Conservation (phyloP, 2,888 invertebrate genomes). For the Conus canariensis region DNA sequence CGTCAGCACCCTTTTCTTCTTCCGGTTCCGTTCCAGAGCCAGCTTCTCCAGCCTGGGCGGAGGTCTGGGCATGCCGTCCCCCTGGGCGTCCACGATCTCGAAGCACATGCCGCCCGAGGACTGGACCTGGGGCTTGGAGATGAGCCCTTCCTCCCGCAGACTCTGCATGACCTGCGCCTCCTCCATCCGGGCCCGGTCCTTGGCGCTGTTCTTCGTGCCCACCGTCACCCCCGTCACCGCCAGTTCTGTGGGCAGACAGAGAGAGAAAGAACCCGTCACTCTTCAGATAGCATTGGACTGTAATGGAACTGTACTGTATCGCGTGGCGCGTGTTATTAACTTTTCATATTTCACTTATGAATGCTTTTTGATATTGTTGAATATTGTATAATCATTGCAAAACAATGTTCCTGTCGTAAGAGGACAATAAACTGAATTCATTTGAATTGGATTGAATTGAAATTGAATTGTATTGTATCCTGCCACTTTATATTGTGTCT, state of each 20-base stretch:
- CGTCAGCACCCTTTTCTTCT: conserved; percentile 67
- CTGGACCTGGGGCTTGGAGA: conserved; percentile 69
- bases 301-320: not conserved
- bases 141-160: conserved; percentile 77
- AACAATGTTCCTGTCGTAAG: too few relatives aligned
- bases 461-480: too few relatives aligned
- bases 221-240: conserved; percentile 73
- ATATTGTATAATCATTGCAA: too few relatives aligned
- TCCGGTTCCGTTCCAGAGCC: conserved; percentile 70
- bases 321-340: too few relatives aligned
- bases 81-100: conserved; percentile 63
- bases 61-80: conserved; percentile 55
- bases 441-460: too few relatives aligned
- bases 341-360: too few relatives aligned
- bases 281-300: not conserved
- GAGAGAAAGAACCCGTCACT: not conserved
- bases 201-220: conserved; percentile 75
- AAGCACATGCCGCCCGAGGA: conserved; percentile 75
- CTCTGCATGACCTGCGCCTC: conserved; percentile 75
- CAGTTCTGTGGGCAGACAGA: conserved; percentile 66
- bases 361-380: too few relatives aligned
- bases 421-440: too few relatives aligned
- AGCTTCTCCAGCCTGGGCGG: conserved; percentile 73
- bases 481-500: too few relatives aligned
- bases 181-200: conserved; percentile 74